These are phyloP conservation scores for Martes martes DNA, from an alignment of 2,113 vertebrate genomes.

Conservation along the genomic window DNA sequence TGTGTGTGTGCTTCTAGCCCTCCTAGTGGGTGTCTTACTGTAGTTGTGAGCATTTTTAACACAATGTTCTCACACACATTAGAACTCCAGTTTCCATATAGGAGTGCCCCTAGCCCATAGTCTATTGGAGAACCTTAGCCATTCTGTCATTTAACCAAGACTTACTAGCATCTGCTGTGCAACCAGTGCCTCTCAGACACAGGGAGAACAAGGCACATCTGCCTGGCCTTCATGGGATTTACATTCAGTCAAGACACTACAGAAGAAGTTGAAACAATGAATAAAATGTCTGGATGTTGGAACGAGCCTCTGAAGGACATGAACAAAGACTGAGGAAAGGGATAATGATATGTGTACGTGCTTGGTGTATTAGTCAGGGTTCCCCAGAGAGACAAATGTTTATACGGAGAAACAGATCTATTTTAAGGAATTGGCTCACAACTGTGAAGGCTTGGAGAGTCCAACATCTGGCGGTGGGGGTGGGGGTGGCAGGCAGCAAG, in stretches of 20 bases:
- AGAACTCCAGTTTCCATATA: not conserved
- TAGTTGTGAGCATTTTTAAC: not conserved
- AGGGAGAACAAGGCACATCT: not conserved
- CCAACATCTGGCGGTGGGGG: not conserved
- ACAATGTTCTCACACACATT: not conserved
- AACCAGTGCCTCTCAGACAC: not conserved
- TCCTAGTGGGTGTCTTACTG: not conserved
- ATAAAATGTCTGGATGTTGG: not conserved
- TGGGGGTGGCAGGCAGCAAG: too few relatives aligned
- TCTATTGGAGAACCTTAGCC: not conserved
- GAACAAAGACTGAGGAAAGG: not conserved
- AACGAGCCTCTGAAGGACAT: not conserved
- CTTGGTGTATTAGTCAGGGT: not conserved
- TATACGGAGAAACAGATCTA: not conserved
- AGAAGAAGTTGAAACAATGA: not conserved
- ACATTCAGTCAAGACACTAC: not conserved
- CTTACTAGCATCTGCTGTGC: not conserved
- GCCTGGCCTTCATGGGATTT: not conserved
- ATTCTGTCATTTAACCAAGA: not conserved
- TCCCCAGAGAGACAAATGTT: not conserved
- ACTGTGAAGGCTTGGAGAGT: not conserved
- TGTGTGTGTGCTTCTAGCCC: not conserved
- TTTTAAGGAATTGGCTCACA: not conserved
- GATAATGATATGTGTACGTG: not conserved
- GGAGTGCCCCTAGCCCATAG: too few relatives aligned